These are phyloP conservation scores for Cremastobaeus sp. DNA, from an alignment of 2,888 invertebrate genomes.

Conservation along the genomic window DNA sequence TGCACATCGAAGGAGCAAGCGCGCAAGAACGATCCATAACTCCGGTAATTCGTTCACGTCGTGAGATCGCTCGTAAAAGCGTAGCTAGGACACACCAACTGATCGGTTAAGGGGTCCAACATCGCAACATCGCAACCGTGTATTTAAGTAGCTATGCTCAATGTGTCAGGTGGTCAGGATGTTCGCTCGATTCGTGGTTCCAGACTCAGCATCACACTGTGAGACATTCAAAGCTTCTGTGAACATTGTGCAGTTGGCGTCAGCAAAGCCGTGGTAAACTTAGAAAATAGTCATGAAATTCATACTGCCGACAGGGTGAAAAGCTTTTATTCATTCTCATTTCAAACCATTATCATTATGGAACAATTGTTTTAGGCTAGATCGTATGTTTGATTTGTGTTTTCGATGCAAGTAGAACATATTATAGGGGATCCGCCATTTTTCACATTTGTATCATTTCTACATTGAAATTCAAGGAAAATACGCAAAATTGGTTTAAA, in stretches of 20 bases:
- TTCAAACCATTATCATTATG: too few species aligned
- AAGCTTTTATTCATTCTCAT: slow-evolving; percentile 6
- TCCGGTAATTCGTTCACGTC: slow-evolving; percentile 15
- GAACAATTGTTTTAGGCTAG: too few species aligned
- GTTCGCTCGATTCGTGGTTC: slow-evolving; percentile 67
- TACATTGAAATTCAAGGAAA: too few species aligned
- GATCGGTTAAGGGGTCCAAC: slow-evolving; percentile 71
- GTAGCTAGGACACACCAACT: slow-evolving; percentile 49
- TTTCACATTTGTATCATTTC: too few species aligned
- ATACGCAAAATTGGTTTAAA: too few species aligned
- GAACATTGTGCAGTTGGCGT: slow-evolving; percentile 75
- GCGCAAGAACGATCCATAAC: slow-evolving; percentile 40
- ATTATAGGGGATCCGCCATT: too few species aligned
- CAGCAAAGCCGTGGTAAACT: slow-evolving; percentile 69
- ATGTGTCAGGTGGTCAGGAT: slow-evolving; percentile 71
- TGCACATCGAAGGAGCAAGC: slow-evolving; percentile 47
- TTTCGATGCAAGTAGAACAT: too few species aligned
- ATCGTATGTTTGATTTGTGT: too few species aligned
- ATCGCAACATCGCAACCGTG: slow-evolving; percentile 76
- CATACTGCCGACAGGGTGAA: slow-evolving; percentile 1
- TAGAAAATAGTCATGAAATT: slow-evolving; percentile 23
- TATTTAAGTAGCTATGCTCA: slow-evolving; percentile 71
- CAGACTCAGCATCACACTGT: slow-evolving; percentile 72
- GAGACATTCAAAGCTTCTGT: slow-evolving; percentile 76
- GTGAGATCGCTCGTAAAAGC: slow-evolving; percentile 41